Evolutionary conservation across 2,797 vertebrate species (phyloP).

Genomic region (Setipinna tenuifilis): DNA sequence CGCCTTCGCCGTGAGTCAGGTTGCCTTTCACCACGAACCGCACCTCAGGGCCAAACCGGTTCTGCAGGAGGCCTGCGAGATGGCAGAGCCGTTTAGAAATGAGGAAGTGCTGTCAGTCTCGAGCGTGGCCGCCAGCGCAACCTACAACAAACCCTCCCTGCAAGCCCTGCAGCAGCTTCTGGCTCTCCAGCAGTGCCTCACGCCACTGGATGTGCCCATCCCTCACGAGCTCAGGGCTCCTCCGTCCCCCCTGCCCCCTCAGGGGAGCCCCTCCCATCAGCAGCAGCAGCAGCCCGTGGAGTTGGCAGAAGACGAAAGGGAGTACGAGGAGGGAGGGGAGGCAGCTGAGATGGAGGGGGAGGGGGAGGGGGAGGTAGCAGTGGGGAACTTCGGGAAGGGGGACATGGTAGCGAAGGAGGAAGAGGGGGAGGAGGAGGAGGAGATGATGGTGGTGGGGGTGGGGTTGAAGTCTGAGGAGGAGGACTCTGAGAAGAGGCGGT

Average conservation of each 20-base stretch:
- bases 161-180: slow-evolving; percentile 28
- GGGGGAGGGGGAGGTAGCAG: not conserved
- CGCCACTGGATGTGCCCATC: slow-evolving; percentile 33
- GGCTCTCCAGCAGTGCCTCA: slow-evolving; percentile 34
- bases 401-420: not conserved
- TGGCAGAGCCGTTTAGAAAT: slow-evolving; percentile 45
- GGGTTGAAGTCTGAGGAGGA: slow-evolving; percentile 31
- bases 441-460: not conserved
- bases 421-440: not conserved
- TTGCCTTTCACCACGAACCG: not conserved
- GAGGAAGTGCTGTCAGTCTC: slow-evolving; percentile 46
- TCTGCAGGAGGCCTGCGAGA: slow-evolving; percentile 27
- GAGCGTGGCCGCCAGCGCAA: not conserved
- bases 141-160: not conserved
- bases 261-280: slow-evolving; percentile 9
- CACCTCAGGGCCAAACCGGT: slow-evolving; percentile 51
- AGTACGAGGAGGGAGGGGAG: not conserved
- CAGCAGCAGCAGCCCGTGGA: slow-evolving; percentile 46
- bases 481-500: slow-evolving; percentile 72
- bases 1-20: not conserved
- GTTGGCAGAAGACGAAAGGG: slow-evolving; percentile 53
- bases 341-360: not conserved
- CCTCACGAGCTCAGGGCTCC: slow-evolving; percentile 31
- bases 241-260: slow-evolving; percentile 13
- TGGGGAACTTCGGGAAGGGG: not conserved